Evolutionary conservation across 2,888 invertebrate genomes (phyloP).

Genomic region (Notodromas monacha): DNA sequence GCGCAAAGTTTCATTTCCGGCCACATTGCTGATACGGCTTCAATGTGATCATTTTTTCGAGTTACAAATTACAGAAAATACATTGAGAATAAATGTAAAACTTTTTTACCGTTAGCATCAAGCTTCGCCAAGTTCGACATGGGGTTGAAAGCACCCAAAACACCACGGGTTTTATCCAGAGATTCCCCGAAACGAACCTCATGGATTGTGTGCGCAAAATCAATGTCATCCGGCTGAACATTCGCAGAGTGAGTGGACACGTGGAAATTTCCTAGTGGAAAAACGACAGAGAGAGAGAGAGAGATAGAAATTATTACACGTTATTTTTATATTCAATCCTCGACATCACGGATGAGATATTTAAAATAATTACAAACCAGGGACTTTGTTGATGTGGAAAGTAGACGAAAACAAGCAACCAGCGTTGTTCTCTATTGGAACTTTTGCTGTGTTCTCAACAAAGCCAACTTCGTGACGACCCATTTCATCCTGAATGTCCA

Average conservation of each 20-base stretch:
- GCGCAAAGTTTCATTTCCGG: too few relatives aligned
- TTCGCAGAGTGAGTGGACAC: slow-evolving; percentile 23
- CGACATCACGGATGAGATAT: not conserved
- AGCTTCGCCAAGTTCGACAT: slow-evolving; percentile 15
- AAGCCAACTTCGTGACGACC: slow-evolving; percentile 26
- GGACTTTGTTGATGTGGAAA: slow-evolving; percentile 17
- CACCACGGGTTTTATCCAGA: slow-evolving; percentile 13
- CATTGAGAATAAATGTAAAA: not conserved
- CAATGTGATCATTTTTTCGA: too few relatives aligned
- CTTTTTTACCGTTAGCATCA: slow-evolving; percentile 13
- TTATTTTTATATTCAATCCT: not conserved
- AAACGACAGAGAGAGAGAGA: not conserved
- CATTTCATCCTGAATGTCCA: slow-evolving; percentile 25
- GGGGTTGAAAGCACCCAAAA: slow-evolving; percentile 21
- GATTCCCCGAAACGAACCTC: slow-evolving; percentile 18
- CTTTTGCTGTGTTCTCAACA: slow-evolving; percentile 21
- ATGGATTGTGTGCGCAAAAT: slow-evolving; percentile 22
- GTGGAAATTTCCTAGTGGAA: slow-evolving; percentile 25
- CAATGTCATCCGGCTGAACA: slow-evolving; percentile 19
- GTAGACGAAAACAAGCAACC: slow-evolving; percentile 22
- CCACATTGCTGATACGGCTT: too few relatives aligned
- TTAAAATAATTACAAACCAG: slow-evolving; percentile 9
- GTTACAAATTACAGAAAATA: slow-evolving; percentile 7
- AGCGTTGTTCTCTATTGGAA: slow-evolving; percentile 14
- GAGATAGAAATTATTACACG: not conserved